Conservation (phyloP, 2,797 vertebrate genomes). For the Microctenopoma lineatum region DNA sequence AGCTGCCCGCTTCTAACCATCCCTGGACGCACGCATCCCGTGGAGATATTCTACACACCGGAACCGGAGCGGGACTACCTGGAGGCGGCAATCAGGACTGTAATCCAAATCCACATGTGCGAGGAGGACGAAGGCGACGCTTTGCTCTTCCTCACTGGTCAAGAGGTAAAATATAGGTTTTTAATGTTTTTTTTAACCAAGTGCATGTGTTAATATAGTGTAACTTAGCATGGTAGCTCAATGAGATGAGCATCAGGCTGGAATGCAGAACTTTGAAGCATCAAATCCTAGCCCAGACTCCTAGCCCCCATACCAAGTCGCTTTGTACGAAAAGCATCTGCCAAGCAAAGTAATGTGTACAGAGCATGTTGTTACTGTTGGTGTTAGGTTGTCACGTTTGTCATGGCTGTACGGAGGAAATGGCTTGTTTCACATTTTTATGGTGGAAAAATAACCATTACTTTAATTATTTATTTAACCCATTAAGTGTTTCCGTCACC, state of each 20-base stretch:
- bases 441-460: too few relatives aligned
- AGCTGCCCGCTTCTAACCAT: slow-evolving; percentile 95
- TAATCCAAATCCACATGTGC: slow-evolving; percentile 98
- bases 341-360: too few relatives aligned
- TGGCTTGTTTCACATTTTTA: background rate
- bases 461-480: background rate
- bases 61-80: slow-evolving; percentile 96
- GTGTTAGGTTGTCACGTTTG: background rate
- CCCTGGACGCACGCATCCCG: slow-evolving; percentile 95
- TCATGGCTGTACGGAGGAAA: background rate
- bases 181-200: background rate
- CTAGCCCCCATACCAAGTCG: too few relatives aligned
- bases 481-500: background rate
- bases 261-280: too few relatives aligned
- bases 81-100: slow-evolving; percentile 95
- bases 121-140: slow-evolving; percentile 94
- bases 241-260: too few relatives aligned
- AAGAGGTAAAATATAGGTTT: slow-evolving; percentile 85
- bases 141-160: slow-evolving; percentile 94
- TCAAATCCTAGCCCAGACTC: too few relatives aligned
- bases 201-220: background rate
- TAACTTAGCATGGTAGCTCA: too few relatives aligned
- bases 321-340: too few relatives aligned
- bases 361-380: too few relatives aligned
- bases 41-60: slow-evolving; percentile 98